These are phyloP conservation scores for Miniopterus natalensis DNA, from an alignment of 2,113 vertebrate genomes.

Conservation along the genomic window DNA sequence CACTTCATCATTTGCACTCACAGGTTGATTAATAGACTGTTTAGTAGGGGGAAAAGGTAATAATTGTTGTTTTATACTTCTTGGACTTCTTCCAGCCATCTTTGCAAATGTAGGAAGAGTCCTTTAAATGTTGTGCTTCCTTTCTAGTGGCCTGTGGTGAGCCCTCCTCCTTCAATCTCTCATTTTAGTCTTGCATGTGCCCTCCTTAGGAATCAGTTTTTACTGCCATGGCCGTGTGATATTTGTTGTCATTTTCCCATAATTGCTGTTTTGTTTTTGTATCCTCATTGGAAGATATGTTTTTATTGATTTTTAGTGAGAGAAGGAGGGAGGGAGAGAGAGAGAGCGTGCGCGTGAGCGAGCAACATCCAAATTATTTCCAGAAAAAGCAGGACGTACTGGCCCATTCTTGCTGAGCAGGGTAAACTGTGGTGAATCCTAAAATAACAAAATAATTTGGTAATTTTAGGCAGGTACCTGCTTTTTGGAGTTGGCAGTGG, in stretches of 20 bases:
- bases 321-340: no score
- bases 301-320: background rate
- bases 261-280: background rate
- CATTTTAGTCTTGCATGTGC: background rate
- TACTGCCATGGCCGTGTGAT: background rate
- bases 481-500: background rate
- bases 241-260: background rate
- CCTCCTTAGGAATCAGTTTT: background rate
- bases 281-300: background rate
- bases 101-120: background rate
- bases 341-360: no score
- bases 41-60: background rate
- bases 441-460: constrained; percentile 20
- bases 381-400: background rate
- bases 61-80: background rate
- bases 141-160: background rate
- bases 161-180: background rate
- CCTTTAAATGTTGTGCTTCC: background rate
- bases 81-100: background rate
- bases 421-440: background rate
- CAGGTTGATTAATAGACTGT: background rate
- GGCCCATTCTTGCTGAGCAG: background rate
- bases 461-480: background rate
- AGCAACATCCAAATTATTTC: background rate
- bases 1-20: background rate